Conservation (phyloP, 1,140 invertebrate species). For the Lineus longissimus region DNA sequence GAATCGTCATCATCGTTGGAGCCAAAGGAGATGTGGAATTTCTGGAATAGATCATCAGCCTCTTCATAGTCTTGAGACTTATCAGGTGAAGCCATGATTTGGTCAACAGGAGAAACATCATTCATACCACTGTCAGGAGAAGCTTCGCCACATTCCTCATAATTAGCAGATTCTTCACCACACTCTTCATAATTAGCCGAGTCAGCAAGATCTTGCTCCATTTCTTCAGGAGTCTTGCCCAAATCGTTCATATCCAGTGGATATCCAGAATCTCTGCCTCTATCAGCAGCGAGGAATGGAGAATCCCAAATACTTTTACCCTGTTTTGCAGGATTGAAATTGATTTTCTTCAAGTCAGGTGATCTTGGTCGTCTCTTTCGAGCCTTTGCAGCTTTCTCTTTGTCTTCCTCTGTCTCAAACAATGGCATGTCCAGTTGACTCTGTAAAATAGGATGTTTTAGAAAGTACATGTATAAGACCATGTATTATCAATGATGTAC, state of each 20-base stretch:
- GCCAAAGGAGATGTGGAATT: not conserved
- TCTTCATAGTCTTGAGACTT: not conserved
- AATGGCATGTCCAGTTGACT: constrained; percentile 10
- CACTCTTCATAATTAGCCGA: no score
- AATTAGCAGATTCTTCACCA: not conserved
- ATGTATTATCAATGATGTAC: no score
- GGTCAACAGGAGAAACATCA: not conserved
- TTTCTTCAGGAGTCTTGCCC: not conserved
- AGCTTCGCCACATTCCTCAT: not conserved
- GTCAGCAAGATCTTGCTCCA: not conserved
- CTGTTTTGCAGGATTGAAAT: not conserved
- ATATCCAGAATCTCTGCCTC: constrained; percentile 3
- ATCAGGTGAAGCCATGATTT: not conserved
- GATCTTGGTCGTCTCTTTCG: not conserved
- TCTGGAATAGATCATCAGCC: not conserved
- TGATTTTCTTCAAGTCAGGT: not conserved
- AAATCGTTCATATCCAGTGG: not conserved
- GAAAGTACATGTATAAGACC: no score
- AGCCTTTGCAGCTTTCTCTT: not conserved
- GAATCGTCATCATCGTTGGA: not conserved
- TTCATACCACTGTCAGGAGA: not conserved
- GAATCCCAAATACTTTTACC: constrained; percentile 14
- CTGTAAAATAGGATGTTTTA: no score
- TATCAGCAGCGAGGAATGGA: constrained; percentile 8
- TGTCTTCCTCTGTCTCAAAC: constrained; percentile 2